A percentile compares a stretch with the other conserved stretches of the same genome.
These are phyloP conservation scores for Cyprinodon diabolis DNA, from an alignment of 2,797 vertebrate genomes.

Conservation along the genomic window DNA sequence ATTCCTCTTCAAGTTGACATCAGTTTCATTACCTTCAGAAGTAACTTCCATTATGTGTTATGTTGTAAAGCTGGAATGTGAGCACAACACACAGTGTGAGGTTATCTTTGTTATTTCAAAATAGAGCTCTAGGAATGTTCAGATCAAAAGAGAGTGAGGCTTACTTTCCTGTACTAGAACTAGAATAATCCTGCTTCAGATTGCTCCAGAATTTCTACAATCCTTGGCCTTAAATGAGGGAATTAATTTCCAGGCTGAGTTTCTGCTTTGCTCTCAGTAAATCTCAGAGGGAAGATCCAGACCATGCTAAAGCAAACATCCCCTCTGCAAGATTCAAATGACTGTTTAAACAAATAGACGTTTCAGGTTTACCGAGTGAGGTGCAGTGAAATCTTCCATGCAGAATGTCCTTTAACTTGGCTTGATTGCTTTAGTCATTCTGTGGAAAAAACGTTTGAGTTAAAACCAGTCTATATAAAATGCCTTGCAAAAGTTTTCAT, in stretches of 20 bases:
- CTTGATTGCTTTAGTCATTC: neutral
- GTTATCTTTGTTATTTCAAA: conserved; percentile 11
- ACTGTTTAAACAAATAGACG: conserved; percentile 44
- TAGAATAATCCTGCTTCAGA: conserved; percentile 45
- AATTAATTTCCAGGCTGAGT: conserved; percentile 71
- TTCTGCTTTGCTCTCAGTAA: conserved; percentile 51
- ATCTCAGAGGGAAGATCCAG: conserved; percentile 55
- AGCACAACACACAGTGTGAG: conserved; percentile 16
- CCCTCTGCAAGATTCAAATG: conserved; percentile 37
- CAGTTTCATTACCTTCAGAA: conserved; percentile 48
- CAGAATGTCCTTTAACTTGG: neutral
- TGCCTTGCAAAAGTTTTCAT: neutral
- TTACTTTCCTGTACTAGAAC: conserved; percentile 55
- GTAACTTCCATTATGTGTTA: conserved; percentile 6
- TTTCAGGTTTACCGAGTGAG: conserved; percentile 37
- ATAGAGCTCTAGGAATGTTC: neutral
- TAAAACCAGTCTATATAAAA: conserved; percentile 10
- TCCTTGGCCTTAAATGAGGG: conserved; percentile 66
- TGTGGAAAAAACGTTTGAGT: neutral
- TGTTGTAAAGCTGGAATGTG: conserved; percentile 49
- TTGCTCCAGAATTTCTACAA: conserved; percentile 66
- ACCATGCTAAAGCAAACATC: conserved; percentile 46
- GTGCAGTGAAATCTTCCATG: conserved; percentile 9
- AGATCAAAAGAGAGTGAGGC: conserved; percentile 11
- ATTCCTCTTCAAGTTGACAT: conserved; percentile 63